A percentile compares a stretch with the other conserved stretches of the same genome.
These are phyloP conservation scores for Neotragus moschatus DNA, from an alignment of 2,113 vertebrate genomes.

Conservation along the genomic window DNA sequence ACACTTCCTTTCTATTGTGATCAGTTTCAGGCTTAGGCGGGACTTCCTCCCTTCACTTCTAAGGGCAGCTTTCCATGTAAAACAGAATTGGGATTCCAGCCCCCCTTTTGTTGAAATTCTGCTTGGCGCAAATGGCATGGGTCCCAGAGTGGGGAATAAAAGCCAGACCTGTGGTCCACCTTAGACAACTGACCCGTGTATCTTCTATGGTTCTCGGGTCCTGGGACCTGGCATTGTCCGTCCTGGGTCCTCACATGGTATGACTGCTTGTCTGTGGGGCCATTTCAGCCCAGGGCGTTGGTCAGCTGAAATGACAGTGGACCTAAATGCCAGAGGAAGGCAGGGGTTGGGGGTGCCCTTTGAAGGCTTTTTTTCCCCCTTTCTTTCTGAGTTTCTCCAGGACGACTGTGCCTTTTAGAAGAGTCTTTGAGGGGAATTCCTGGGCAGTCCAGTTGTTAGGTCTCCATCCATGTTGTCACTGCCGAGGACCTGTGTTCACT, in stretches of 20 bases:
- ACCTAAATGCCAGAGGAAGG: background rate
- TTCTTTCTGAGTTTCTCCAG: conserved; percentile 11
- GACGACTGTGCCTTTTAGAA: background rate
- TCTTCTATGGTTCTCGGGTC: background rate
- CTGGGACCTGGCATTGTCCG: background rate
- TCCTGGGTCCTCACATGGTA: background rate
- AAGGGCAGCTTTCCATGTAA: background rate
- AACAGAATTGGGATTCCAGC: background rate
- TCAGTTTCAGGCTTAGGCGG: background rate
- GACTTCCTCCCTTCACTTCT: background rate
- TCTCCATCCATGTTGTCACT: background rate
- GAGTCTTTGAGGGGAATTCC: conserved; percentile 42
- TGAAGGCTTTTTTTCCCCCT: background rate
- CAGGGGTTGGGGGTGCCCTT: background rate
- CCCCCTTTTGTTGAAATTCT: background rate
- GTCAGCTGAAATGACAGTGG: background rate
- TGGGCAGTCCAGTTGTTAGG: background rate
- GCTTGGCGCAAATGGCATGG: background rate
- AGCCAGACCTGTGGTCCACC: background rate
- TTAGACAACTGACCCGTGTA: background rate
- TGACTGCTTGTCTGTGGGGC: background rate
- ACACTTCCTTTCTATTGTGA: background rate
- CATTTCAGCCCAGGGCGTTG: background rate
- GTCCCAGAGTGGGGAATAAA: background rate
- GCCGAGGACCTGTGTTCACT: background rate